Evolutionary conservation across 2,888 invertebrate species (phyloP), one percentile per base, ranked within the genome.

Genomic region (Lobophora halterata): DNA sequence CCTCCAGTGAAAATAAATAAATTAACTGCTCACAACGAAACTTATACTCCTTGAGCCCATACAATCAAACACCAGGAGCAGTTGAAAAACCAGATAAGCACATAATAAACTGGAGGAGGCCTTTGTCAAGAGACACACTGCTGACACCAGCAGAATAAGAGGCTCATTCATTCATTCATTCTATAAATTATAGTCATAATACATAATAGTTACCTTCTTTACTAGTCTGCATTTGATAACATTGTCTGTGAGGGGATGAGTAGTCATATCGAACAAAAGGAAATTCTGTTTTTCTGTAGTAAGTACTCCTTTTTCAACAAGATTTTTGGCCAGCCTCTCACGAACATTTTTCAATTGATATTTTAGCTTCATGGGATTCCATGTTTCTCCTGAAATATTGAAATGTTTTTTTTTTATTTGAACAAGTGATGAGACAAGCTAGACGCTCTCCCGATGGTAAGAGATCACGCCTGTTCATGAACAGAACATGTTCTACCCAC

Each of bases 211-310:
- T 75, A 96, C 96, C 92, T 97, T 97, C 90, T 98, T 98, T 45
- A 99, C 97, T 69, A 99, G 91, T 64, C 97, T 94, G 67, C 95
- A 95, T 90, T 99, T 99, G 34, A 97, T 93, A 56, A 94, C 91
- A 83, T 96, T 96, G 79, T 99, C 98, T 51, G 96, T 97, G 47
- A 99, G 90, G 20, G 99, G 99, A 90, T 99, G 99, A 61, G 99
- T 99, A 34, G 99, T 99, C 98, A 99, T 99, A 88, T 99, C 99
- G 79, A 99, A 99, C 38, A 99, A 90, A 63, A 99, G 90, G 86
- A 99, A 99, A 83, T 99, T 99, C 87, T 99, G 99, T 88, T 99
- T 99, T 81, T 99, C 99, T 42, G 99, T 99, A 46, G 99, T 98
- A 57, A 99, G 91, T 21, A 99, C 98, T 55, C 99, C 99, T 81